Conservation (phyloP, 2,888 invertebrate species). For the Hybos culiciformis region DNA sequence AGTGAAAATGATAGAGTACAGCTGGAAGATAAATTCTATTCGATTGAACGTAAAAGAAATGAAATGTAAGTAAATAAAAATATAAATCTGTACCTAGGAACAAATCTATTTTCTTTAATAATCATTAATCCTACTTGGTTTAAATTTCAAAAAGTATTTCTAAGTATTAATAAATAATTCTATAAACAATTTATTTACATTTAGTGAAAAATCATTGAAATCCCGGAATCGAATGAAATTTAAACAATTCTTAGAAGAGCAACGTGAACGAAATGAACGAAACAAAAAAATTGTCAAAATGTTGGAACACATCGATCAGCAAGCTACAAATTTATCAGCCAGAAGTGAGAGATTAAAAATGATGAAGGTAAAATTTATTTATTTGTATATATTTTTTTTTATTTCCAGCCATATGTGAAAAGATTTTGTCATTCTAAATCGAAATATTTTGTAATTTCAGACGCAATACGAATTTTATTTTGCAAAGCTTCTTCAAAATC, state of each 20-base stretch:
- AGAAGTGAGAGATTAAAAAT: constrained; percentile 45
- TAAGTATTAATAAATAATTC: background rate
- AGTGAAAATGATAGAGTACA: constrained; percentile 42
- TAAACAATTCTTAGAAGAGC: constrained; percentile 41
- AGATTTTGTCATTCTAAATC: background rate
- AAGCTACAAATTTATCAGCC: constrained; percentile 41
- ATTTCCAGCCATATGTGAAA: too few species aligned
- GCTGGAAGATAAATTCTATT: constrained; percentile 41
- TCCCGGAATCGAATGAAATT: constrained; percentile 28
- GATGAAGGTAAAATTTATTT: constrained; percentile 34
- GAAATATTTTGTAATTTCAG: constrained; percentile 16
- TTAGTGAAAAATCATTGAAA: constrained; percentile 27
- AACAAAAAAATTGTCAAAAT: constrained; percentile 43
- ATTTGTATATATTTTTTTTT: background rate
- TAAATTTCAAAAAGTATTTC: background rate
- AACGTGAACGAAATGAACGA: constrained; percentile 42
- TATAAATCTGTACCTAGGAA: constrained; percentile 7
- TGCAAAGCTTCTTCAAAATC: constrained; percentile 31
- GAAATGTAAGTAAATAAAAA: constrained; percentile 41
- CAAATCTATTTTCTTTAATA: background rate
- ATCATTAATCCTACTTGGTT: background rate
- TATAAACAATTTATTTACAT: background rate
- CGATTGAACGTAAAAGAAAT: constrained; percentile 37
- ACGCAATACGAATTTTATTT: constrained; percentile 34
- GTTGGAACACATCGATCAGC: constrained; percentile 44